phyloP scores from a whole-genome alignment of 1,140 invertebrate species.

The Rhagoletis zephyria region DNA sequence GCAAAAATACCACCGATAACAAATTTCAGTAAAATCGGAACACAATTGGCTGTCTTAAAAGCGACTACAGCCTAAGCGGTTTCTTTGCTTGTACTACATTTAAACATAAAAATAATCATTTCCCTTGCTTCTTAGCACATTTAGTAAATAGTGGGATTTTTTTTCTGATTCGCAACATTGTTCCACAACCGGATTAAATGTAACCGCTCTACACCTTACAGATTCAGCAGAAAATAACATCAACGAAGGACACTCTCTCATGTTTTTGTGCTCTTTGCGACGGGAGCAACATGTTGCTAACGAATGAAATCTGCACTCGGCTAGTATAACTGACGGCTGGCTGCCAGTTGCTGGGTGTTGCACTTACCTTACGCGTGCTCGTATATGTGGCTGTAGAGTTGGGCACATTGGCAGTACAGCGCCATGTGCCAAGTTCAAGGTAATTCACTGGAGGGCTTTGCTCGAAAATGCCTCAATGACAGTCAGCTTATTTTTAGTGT shows the following conservation, averaged over 20 bases:
- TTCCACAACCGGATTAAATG: neutral
- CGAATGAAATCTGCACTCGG: neutral
- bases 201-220: neutral
- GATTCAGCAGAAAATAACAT: neutral
- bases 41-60: too few relatives aligned
- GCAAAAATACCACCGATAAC: too few relatives aligned
- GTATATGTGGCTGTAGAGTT: neutral
- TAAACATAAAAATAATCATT: too few relatives aligned
- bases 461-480: constrained; percentile 47
- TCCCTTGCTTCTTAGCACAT: too few relatives aligned
- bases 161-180: neutral
- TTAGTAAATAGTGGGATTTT: neutral
- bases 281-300: constrained; percentile 11
- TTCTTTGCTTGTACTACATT: too few relatives aligned
- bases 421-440: constrained; percentile 47
- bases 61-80: too few relatives aligned
- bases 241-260: neutral
- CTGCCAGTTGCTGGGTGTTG: neutral
- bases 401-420: neutral
- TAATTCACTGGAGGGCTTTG: constrained; percentile 43
- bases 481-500: neutral
- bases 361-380: constrained; percentile 2
- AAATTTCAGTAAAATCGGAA: too few relatives aligned
- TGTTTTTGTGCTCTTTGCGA: neutral
- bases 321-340: neutral